These are phyloP conservation scores for Sarcophaga bullata DNA, from an alignment of 1,140 invertebrate genomes.

Conservation along the genomic window DNA sequence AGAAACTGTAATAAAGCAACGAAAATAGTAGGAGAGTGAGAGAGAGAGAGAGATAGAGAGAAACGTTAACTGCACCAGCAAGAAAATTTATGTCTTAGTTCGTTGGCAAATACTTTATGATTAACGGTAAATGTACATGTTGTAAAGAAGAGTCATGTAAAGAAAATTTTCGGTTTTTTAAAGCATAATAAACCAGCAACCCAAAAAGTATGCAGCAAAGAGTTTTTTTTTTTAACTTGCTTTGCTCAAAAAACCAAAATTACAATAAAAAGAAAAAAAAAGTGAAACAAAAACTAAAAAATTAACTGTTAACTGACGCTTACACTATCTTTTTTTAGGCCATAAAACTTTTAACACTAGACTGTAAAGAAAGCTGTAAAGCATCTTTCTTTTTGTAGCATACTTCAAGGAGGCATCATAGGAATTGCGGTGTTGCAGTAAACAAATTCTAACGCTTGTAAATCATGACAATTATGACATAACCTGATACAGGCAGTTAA, in stretches of 20 bases:
- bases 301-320: constrained; percentile 31
- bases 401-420: too few relatives aligned
- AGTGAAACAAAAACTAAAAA: constrained; percentile 2
- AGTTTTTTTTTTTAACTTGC: neutral
- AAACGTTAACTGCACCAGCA: too few relatives aligned
- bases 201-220: neutral
- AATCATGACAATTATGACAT: too few relatives aligned
- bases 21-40: too few relatives aligned
- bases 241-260: neutral
- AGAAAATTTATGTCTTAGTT: constrained; percentile 1
- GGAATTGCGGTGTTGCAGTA: too few relatives aligned
- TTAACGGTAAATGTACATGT: neutral
- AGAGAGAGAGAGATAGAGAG: too few relatives aligned
- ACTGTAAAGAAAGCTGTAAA: neutral
- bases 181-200: neutral
- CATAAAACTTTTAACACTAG: constrained; percentile 30
- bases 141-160: neutral
- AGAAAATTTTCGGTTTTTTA: neutral
- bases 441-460: too few relatives aligned
- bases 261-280: too few relatives aligned
- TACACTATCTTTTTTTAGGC: neutral
- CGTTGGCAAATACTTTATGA: neutral
- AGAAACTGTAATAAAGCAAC: too few relatives aligned
- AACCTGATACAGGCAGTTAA: too few relatives aligned
- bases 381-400: too few relatives aligned